Evolutionary conservation across 2,888 invertebrate species (phyloP).

Genomic region (Osmoderma eremita): DNA sequence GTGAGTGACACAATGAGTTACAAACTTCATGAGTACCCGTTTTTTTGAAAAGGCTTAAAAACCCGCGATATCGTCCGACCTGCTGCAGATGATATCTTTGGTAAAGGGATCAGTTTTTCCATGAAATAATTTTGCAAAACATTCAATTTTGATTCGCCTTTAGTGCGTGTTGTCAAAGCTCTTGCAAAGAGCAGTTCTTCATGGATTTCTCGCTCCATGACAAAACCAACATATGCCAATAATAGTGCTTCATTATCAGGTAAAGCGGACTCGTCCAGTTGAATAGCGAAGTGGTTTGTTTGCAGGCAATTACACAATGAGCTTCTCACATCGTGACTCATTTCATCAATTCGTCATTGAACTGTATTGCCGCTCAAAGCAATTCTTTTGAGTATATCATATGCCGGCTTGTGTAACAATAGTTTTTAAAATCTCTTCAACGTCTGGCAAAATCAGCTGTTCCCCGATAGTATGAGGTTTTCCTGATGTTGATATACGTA

Average conservation of each 20-base stretch:
- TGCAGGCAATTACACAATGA: conserved; percentile 40
- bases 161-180: conserved; percentile 25
- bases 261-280: conserved; percentile 57
- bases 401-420: conserved; percentile 47
- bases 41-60: conserved; percentile 55
- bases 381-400: conserved; percentile 54
- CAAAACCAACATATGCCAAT: conserved; percentile 47
- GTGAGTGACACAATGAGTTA: conserved; percentile 51
- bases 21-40: conserved; percentile 49
- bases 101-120: conserved; percentile 8
- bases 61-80: conserved; percentile 32
- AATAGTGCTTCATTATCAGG: conserved; percentile 35
- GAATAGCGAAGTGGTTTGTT: conserved; percentile 56
- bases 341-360: conserved; percentile 57
- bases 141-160: conserved; percentile 21
- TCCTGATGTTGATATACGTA: conserved; percentile 49
- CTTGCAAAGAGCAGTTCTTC: conserved; percentile 26
- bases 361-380: conserved; percentile 47
- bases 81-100: conserved; percentile 21
- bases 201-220: conserved; percentile 21
- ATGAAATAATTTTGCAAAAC: conserved; percentile 16
- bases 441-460: conserved; percentile 54
- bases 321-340: conserved; percentile 54
- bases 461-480: conserved; percentile 49
- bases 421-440: background rate